These are phyloP conservation scores for Erythrocercus mccallii DNA, from an alignment of 2,113 vertebrate genomes.

Conservation along the genomic window DNA sequence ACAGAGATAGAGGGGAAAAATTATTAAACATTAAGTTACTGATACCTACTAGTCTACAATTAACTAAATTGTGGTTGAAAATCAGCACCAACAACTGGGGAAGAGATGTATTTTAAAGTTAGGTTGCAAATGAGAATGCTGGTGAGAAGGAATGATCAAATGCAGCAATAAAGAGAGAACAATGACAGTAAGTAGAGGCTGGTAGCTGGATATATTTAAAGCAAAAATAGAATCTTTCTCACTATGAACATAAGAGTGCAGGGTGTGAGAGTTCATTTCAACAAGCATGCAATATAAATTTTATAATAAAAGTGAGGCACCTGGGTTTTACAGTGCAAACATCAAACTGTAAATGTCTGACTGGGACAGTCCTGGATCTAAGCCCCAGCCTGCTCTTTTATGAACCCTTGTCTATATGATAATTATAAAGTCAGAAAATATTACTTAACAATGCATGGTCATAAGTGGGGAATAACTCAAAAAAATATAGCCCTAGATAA, in stretches of 20 bases:
- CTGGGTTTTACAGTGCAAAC: conserved; percentile 21
- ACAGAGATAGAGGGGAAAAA: not conserved
- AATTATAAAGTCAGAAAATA: not conserved
- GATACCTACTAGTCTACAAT: not conserved
- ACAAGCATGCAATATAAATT: conserved; percentile 12
- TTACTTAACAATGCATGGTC: not conserved
- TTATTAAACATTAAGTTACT: not conserved
- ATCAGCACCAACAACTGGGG: not conserved
- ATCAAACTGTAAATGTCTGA: not conserved
- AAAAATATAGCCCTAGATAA: not conserved
- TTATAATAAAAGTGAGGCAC: conserved; percentile 19
- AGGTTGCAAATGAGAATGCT: not conserved
- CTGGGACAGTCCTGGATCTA: not conserved
- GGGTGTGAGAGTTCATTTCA: not conserved
- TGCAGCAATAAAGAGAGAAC: not conserved
- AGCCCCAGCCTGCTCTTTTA: not conserved
- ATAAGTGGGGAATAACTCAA: not conserved
- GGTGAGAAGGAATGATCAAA: not conserved
- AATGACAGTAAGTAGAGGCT: not conserved
- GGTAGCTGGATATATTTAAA: not conserved
- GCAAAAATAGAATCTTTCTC: conserved; percentile 23
- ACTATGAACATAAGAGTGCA: conserved; percentile 4
- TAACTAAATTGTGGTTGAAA: not conserved
- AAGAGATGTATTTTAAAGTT: not conserved
- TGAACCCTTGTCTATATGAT: not conserved